Evolutionary conservation across 2,113 vertebrate genomes (phyloP).

Genomic region (mouse (Mus musculus)): GRCm39 chr4:95910001-95910500

Average conservation of each 20-base stretch:
- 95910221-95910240: slow-evolving; percentile 34
- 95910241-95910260: slow-evolving; percentile 9
- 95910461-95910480: slow-evolving; percentile 75
- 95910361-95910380: background rate
- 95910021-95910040: background rate
- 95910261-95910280: background rate
- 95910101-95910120: background rate
- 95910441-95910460: slow-evolving; percentile 86
- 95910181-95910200: slow-evolving; percentile 35
- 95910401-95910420: slow-evolving; percentile 97
- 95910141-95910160: background rate
- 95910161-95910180: slow-evolving; percentile 9
- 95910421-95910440: slow-evolving; percentile 94
- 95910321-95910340: background rate
- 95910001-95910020: background rate
- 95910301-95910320: background rate
- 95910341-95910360: slow-evolving; percentile 8
- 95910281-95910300: slow-evolving; percentile 26
- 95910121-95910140: background rate
- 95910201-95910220: slow-evolving; percentile 16
- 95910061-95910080: background rate
- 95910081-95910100: background rate
- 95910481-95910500: slow-evolving; percentile 91
- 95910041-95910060: background rate
- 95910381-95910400: slow-evolving; percentile 18